Conservation (phyloP, 2,113 vertebrate species). For the Scolopax mira region DNA sequence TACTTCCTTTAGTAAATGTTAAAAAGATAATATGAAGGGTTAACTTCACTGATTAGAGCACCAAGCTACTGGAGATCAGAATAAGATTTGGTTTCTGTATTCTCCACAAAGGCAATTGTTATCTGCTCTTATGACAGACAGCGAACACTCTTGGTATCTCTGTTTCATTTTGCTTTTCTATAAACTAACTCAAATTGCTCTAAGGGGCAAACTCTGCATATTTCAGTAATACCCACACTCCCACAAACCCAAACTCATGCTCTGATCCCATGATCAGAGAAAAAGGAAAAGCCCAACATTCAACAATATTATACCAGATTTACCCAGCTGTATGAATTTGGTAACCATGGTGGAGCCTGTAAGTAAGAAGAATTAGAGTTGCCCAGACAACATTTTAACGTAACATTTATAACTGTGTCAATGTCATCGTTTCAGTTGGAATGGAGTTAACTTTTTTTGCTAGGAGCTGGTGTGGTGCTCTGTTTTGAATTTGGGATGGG, state of each 20-base stretch:
- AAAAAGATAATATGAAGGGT: not conserved
- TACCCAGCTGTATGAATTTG: no score
- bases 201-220: not conserved
- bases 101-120: not conserved
- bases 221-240: not conserved
- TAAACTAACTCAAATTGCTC: not conserved
- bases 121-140: not conserved
- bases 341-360: not conserved
- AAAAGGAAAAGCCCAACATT: not conserved
- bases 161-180: not conserved
- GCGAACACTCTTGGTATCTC: not conserved
- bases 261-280: not conserved
- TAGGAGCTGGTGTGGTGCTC: not conserved
- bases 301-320: not conserved
- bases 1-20: not conserved
- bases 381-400: not conserved
- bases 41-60: not conserved
- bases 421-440: not conserved
- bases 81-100: not conserved
- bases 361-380: not conserved
- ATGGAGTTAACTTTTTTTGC: not conserved
- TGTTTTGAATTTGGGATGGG: not conserved
- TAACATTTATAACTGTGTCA: not conserved
- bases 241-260: no score
- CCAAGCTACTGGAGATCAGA: not conserved